Evolutionary conservation across 2,797 vertebrate species (phyloP).

Genomic region (Chlorospingus semifuscus): DNA sequence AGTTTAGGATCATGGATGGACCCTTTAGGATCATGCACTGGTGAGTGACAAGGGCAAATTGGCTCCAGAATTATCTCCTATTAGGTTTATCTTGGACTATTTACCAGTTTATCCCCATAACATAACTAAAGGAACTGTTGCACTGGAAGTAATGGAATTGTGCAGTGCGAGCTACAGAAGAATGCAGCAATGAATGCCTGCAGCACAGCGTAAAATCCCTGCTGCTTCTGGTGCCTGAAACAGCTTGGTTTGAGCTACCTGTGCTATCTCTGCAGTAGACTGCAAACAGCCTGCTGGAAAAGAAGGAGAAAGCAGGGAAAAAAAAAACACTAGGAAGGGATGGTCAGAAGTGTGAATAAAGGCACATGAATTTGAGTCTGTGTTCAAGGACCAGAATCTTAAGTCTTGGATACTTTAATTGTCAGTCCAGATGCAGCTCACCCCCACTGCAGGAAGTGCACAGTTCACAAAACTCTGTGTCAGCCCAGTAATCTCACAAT

Average conservation of each 20-base stretch:
- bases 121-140: not conserved
- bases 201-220: not conserved
- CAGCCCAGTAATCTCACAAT: not conserved
- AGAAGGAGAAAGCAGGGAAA: not conserved
- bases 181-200: not conserved
- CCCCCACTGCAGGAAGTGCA: not conserved
- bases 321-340: not conserved
- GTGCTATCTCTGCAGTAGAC: not conserved
- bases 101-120: not conserved
- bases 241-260: not conserved
- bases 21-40: not conserved
- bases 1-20: not conserved
- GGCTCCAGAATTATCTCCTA: not conserved
- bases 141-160: not conserved
- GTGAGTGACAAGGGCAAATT: not conserved
- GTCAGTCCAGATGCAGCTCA: not conserved
- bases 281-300: not conserved
- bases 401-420: not conserved
- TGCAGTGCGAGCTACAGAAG: not conserved
- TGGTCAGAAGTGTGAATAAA: not conserved
- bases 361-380: not conserved
- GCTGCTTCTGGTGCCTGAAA: not conserved
- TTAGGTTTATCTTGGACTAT: not conserved
- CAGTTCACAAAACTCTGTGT: not conserved
- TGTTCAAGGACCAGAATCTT: not conserved